phyloP scores from a whole-genome alignment of 2,113 vertebrate species.

The Rhagologus leucostigma region DNA sequence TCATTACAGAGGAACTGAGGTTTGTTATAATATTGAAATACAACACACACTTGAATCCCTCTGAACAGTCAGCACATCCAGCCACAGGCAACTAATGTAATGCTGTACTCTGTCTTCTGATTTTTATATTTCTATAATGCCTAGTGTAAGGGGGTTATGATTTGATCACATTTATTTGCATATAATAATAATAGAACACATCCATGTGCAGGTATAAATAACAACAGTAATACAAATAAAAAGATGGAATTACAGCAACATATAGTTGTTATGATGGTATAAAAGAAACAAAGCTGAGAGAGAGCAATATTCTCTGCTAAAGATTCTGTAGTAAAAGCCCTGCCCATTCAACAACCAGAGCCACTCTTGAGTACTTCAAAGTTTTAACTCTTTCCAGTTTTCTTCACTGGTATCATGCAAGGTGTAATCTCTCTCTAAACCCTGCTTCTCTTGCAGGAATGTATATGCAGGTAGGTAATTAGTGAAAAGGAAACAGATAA shows the following conservation, averaged over 20 bases:
- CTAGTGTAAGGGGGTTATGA: background rate
- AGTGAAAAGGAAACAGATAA: background rate
- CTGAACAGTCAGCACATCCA: background rate
- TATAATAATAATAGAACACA: background rate
- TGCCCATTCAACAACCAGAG: background rate
- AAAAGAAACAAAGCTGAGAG: background rate
- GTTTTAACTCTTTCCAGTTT: background rate
- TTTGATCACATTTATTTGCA: background rate
- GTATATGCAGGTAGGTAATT: background rate
- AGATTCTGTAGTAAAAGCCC: background rate
- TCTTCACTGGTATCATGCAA: background rate
- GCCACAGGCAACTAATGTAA: background rate
- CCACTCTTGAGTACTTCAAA: background rate
- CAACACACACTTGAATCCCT: background rate
- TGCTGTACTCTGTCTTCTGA: background rate
- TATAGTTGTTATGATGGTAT: background rate
- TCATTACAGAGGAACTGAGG: background rate
- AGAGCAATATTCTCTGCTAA: background rate
- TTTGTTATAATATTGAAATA: background rate
- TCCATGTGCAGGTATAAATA: background rate
- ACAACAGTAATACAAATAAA: background rate
- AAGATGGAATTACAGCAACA: background rate
- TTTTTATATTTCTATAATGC: background rate
- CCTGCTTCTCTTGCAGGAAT: background rate
- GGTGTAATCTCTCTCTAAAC: background rate